Evolutionary conservation across 2,888 invertebrate species (phyloP), one percentile per base, ranked within the genome.

Genomic region (Phoenoteleia sp.): DNA sequence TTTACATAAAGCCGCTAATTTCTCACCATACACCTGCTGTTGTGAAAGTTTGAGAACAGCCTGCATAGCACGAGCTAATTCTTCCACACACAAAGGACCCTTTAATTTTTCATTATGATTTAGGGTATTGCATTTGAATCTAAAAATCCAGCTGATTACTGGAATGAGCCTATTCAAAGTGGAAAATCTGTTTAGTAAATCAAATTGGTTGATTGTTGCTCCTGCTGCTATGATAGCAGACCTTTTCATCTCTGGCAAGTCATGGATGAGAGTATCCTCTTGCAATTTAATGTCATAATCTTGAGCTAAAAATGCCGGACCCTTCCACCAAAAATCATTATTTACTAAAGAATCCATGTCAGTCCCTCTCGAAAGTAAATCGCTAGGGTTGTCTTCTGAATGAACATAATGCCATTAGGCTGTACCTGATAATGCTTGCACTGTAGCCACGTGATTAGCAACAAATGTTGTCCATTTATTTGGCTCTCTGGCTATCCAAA

Each of bases 241-340:
- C 13, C 15, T 36, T 15, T 54, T 23, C 23, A 29, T 52, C 15
- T 36, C 56, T 3, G 81, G 74, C 75, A 7, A 76, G 27, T 58
- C 49, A 9, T 33, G 33, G 11, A 9, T 4, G 11, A 11, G 11
- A 9, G n/a, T n/a, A n/a, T n/a, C n/a, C n/a, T n/a, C n/a, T n/a
- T n/a, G n/a, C n/a, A n/a, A n/a, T n/a, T 33, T 9, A 9, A 33
- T 33, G 33, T 33, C 33, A 9, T 11, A 5, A 33, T 33, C 11
- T 9, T 39, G 9, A 3, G 19, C 4, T 4, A 58, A 15, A 39
- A 58, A 39, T 3, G 9, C 11, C 11, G 89, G 90, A 5, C 88
- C 88, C 15, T 77, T 67, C 86, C 87, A 87, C 89, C 88, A 89
- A 2, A 76, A 13, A 0, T 66, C 15, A 45, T 39, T 72, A 33